Conservation (phyloP, 2,888 invertebrate genomes). For the Pseudococcus viburni region DNA sequence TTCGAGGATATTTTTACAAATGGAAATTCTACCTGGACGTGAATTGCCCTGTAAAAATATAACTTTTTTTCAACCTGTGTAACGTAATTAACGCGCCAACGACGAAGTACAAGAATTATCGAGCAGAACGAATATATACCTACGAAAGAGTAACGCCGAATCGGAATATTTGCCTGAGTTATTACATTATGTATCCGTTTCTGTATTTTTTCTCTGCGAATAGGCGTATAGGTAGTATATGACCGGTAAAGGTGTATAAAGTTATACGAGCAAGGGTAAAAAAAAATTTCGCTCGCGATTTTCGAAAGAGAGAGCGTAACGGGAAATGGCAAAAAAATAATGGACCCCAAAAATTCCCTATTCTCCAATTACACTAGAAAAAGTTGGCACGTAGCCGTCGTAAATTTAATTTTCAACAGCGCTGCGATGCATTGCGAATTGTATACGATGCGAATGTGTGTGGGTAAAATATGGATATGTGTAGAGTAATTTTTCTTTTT, state of each 20-base stretch:
- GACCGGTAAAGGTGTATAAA: conserved; percentile 40
- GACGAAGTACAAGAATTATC: conserved; percentile 25
- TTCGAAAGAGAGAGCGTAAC: conserved; percentile 33
- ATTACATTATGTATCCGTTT: conserved; percentile 22
- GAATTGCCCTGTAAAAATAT: background rate
- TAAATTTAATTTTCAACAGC: conserved; percentile 55
- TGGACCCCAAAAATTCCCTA: conserved; percentile 54
- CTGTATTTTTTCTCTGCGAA: background rate
- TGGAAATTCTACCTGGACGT: background rate
- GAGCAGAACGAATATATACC: background rate
- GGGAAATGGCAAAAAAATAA: conserved; percentile 52
- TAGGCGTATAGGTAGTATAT: background rate
- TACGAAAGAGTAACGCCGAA: background rate
- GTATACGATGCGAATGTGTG: conserved; percentile 40
- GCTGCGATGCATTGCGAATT: conserved; percentile 40
- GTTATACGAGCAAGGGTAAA: background rate
- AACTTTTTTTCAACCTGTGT: background rate
- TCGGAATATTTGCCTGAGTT: conserved; percentile 37
- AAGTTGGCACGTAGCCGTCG: conserved; percentile 56
- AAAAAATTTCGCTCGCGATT: conserved; percentile 32
- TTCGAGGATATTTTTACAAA: background rate
- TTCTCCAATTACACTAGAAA: conserved; percentile 50
- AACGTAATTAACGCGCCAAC: background rate
- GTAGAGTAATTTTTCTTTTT: conserved; percentile 48
- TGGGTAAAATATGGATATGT: conserved; percentile 39